Conservation (phyloP, 2,797 vertebrate genomes). For the Chelon auratus region DNA sequence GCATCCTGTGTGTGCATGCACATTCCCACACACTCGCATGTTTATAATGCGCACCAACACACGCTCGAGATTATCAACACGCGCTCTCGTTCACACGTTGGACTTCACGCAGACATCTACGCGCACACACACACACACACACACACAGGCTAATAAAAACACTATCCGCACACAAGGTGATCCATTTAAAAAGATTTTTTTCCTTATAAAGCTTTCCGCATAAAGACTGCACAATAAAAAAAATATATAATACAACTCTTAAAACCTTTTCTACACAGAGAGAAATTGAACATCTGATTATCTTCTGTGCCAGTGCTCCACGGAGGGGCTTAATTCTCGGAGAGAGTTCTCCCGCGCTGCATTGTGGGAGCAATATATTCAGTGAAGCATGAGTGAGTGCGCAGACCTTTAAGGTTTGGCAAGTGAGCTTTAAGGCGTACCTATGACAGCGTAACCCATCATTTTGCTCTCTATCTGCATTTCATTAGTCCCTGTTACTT, state of each 20-base stretch:
- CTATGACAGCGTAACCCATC: conserved; percentile 76
- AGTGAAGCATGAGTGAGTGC: conserved; percentile 66
- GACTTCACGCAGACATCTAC: conserved; percentile 63
- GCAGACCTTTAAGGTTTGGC: conserved; percentile 80
- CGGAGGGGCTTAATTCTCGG: conserved; percentile 76
- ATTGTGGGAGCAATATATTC: conserved; percentile 73
- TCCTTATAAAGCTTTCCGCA: conserved; percentile 89
- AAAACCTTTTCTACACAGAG: conserved; percentile 85
- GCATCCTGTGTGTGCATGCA: conserved; percentile 73
- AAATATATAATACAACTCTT: conserved; percentile 89
- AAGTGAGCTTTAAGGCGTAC: conserved; percentile 84
- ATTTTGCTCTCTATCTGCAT: conserved; percentile 64
- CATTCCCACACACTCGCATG: conserved; percentile 51
- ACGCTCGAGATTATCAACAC: conserved; percentile 29
- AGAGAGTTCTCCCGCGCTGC: conserved; percentile 62
- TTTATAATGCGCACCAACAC: conserved; percentile 23
- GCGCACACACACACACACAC: conserved; percentile 60
- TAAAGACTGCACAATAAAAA: conserved; percentile 89
- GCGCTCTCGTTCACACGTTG: conserved; percentile 50
- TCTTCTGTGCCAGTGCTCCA: conserved; percentile 80
- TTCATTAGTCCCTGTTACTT: conserved; percentile 61
- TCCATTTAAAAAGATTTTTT: conserved; percentile 88
- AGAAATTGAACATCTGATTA: conserved; percentile 88
- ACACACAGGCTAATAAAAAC: conserved; percentile 79
- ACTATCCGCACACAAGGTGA: conserved; percentile 81